Conservation (phyloP, 2,113 vertebrate genomes). For the human region DNA sequence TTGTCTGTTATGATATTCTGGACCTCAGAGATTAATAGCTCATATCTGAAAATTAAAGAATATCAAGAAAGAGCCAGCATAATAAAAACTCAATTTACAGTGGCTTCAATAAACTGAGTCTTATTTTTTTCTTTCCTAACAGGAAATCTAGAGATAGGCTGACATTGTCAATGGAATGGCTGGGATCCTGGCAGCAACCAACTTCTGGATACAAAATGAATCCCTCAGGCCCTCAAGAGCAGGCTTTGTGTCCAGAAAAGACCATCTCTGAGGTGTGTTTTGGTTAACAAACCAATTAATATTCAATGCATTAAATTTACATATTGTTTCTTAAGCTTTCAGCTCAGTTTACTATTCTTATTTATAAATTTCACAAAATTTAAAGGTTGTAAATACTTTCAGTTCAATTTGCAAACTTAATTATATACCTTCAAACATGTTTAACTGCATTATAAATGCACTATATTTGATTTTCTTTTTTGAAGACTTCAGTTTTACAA, state of each 20-base stretch:
- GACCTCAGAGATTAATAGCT: not conserved
- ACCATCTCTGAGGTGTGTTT: not conserved
- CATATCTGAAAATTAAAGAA: not conserved
- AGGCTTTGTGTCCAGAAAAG: not conserved
- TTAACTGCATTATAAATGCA: slow-evolving; percentile 6
- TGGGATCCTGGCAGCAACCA: not conserved
- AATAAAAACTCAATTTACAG: not conserved
- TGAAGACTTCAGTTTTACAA: not conserved
- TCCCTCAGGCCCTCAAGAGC: not conserved
- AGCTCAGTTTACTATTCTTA: slow-evolving; percentile 3
- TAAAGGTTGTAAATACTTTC: slow-evolving; percentile 14
- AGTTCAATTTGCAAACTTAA: slow-evolving; percentile 2
- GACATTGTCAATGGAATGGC: not conserved
- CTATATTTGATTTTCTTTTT: not conserved
- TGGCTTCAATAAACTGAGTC: not conserved
- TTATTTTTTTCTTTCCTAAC: slow-evolving; percentile 1
- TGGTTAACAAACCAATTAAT: not conserved
- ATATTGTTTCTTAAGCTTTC: not conserved
- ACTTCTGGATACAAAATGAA: not conserved
- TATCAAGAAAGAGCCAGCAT: not conserved
- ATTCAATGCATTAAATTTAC: not conserved
- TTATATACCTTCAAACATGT: not conserved
- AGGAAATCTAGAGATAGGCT: not conserved
- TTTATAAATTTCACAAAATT: slow-evolving; percentile 26
- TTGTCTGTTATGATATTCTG: not conserved